Base-by-base conservation (phyloP, 2,888 invertebrate species). In the Tortrix viridana region DNA sequence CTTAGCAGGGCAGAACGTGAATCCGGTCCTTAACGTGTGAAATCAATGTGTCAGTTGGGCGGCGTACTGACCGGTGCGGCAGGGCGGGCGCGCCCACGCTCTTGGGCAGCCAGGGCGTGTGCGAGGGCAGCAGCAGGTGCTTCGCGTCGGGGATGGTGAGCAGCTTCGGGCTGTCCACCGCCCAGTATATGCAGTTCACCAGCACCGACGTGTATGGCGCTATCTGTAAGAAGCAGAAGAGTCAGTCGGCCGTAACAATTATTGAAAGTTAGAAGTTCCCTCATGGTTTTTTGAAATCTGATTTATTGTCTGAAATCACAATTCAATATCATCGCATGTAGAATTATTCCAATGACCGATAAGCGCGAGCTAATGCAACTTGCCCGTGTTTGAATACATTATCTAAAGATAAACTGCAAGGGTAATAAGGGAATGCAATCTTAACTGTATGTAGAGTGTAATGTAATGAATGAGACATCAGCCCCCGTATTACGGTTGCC, bases 121-220 rank as follows among this genome's bases (percentile, higher is more conserved):
- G 95, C 0, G 97, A 96, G 0, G 98, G 97, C 52, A 97, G 93
- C 19, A 99, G 92, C 2, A 99, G 92, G 74, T 96, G 96, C 86
- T 99, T 99, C 0, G 99, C 99, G 84, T 99, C 99, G 0, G 99
- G 99, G 71, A 99, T 98, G 2, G 99, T 98, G 57, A 99, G 93
- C 32, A 99, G 87, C 80, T 99, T 98, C 0, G 99, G 99, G 69
- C 98, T 97, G 75, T 97, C 97, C 0, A 98, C 97, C 0, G 98
- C 99, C 98, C 99, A 99, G 88, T 99, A 99, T 75, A 99, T 99
- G 26, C 99, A 98, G 82, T 99, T 99, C 48, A 99, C 94, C 65
- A 99, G 95, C 1, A 98, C 98, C 0, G 98, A 98, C 0, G 99
- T 98, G 83, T 98, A 99, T 0, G 99, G 99, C 0, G 99, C 99